Conservation (phyloP, 2,797 vertebrate species). For the Amniataba percoides region DNA sequence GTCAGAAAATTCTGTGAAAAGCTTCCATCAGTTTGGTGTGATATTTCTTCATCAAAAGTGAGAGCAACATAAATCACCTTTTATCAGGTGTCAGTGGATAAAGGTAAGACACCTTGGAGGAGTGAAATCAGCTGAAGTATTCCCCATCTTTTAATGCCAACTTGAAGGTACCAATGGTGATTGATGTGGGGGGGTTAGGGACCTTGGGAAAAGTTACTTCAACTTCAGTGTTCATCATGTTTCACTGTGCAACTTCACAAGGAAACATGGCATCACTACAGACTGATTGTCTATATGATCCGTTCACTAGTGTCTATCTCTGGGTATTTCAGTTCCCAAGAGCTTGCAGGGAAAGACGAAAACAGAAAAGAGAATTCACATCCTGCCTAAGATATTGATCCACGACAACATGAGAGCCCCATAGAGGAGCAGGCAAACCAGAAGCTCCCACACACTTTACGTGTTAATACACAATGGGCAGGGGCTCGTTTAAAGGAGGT, state of each 20-base stretch:
- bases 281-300: conserved; percentile 41
- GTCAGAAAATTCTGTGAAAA: conserved; percentile 27
- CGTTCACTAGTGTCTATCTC: conserved; percentile 31
- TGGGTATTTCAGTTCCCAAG: conserved; percentile 40
- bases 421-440: conserved; percentile 12
- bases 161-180: conserved; percentile 55
- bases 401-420: conserved; percentile 35
- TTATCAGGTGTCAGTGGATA: conserved; percentile 65
- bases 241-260: conserved; percentile 49
- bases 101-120: conserved; percentile 43
- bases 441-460: conserved; percentile 2
- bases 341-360: conserved; percentile 48
- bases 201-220: conserved; percentile 66
- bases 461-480: conserved; percentile 32
- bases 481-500: conserved; percentile 18
- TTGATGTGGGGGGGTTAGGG: conserved; percentile 52
- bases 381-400: conserved; percentile 56
- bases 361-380: conserved; percentile 58
- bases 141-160: conserved; percentile 54
- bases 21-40: conserved; percentile 28
- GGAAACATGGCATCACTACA: conserved; percentile 39
- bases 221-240: conserved; percentile 59
- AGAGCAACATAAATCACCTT: conserved; percentile 58
- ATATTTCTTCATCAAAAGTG: conserved; percentile 63
- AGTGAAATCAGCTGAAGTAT: conserved; percentile 58